A percentile compares a stretch with the other conserved stretches of the same genome.
Conservation (phyloP, 2,113 vertebrate species). For the Choloepus hoffmanni region DNA sequence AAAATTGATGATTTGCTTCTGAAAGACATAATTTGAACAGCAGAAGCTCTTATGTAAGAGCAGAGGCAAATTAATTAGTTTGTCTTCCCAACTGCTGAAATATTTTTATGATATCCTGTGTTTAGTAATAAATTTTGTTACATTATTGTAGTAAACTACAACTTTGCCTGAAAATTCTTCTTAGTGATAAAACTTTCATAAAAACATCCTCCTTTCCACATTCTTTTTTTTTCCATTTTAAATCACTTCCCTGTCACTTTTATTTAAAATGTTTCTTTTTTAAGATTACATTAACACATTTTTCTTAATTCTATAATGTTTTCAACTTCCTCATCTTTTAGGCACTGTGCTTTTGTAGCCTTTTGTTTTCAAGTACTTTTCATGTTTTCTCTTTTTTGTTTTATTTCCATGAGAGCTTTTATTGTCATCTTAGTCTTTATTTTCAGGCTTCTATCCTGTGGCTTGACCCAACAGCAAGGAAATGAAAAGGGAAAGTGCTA, state of each 20-base stretch:
- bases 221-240: conserved; percentile 75
- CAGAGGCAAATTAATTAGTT: background rate
- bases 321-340: conserved; percentile 83
- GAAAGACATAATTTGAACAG: background rate
- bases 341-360: conserved; percentile 81
- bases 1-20: conserved; percentile 17
- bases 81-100: conserved; percentile 68
- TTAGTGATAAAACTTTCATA: conserved; percentile 78
- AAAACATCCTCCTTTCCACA: conserved; percentile 48
- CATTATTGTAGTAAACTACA: conserved; percentile 82
- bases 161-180: conserved; percentile 79
- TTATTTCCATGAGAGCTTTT: conserved; percentile 82
- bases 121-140: conserved; percentile 82
- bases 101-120: conserved; percentile 71
- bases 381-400: conserved; percentile 85
- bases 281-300: conserved; percentile 82
- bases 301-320: conserved; percentile 84
- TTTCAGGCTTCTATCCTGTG: conserved; percentile 77
- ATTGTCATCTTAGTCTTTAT: conserved; percentile 84
- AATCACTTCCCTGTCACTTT: conserved; percentile 79
- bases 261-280: conserved; percentile 79
- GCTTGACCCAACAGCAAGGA: conserved; percentile 82
- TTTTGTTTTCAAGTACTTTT: conserved; percentile 86
- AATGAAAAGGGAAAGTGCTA: conserved; percentile 75
- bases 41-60: background rate